Conservation (phyloP, 1,140 invertebrate genomes). For the Drosophila punjabiensis region DNA sequence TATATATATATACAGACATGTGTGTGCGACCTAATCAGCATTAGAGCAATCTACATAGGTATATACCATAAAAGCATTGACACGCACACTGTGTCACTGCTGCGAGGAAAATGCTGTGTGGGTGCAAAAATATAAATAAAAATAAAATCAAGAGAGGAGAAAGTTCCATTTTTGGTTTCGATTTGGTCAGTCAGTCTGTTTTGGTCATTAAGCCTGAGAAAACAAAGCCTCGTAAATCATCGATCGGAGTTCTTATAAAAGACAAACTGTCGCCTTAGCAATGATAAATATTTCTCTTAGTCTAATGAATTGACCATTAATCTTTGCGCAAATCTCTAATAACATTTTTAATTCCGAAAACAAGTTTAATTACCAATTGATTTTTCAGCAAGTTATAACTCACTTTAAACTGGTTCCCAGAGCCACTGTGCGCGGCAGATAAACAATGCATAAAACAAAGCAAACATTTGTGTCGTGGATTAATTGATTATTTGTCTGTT, state of each 20-base stretch:
- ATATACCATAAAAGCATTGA: slow-evolving; percentile 72
- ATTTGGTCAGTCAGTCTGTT: background rate
- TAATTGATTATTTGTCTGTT: slow-evolving; percentile 84
- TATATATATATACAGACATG: slow-evolving; percentile 2
- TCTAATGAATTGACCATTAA: slow-evolving; percentile 61
- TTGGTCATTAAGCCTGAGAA: slow-evolving; percentile 1
- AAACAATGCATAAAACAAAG: slow-evolving; percentile 56
- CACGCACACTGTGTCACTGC: slow-evolving; percentile 56
- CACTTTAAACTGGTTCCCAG: slow-evolving; percentile 59
- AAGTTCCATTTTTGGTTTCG: slow-evolving; percentile 26
- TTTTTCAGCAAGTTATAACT: slow-evolving; percentile 20
- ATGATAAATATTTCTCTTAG: slow-evolving; percentile 24
- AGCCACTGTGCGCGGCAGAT: slow-evolving; percentile 65
- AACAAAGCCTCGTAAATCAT: slow-evolving; percentile 32
- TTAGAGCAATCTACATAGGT: slow-evolving; percentile 81
- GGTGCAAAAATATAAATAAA: slow-evolving; percentile 14
- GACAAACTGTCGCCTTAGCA: slow-evolving; percentile 32
- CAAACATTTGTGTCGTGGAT: slow-evolving; percentile 79
- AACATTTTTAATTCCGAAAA: slow-evolving; percentile 57
- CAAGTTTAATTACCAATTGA: slow-evolving; percentile 56
- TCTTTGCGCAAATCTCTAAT: slow-evolving; percentile 48
- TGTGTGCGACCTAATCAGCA: slow-evolving; percentile 74
- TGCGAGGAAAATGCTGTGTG: slow-evolving; percentile 24
- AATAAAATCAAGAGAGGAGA: slow-evolving; percentile 3
- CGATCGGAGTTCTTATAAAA: slow-evolving; percentile 33